A percentile compares a stretch with the other conserved stretches of the same genome.
phyloP scores from a whole-genome alignment of 1,140 invertebrate species.

The Drosophila sechellia region DNA sequence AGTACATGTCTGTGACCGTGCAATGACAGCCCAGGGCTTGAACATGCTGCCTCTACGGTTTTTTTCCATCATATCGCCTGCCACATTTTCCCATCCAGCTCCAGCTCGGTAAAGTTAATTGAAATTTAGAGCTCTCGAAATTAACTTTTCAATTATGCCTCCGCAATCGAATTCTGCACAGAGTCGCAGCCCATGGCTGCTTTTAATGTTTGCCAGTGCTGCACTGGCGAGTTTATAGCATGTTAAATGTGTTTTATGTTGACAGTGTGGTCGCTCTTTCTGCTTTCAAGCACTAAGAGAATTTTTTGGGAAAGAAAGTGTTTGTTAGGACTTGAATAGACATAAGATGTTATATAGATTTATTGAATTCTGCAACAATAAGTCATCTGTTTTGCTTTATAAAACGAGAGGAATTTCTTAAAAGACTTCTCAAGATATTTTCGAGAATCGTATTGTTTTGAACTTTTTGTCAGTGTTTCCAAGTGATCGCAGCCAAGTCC shows the following conservation, averaged over 20 bases:
- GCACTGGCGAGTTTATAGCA: constrained; percentile 54
- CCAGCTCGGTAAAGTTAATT: constrained; percentile 25
- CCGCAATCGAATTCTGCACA: constrained; percentile 18
- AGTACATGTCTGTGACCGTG: not conserved
- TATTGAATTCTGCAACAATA: too few relatives aligned
- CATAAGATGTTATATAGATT: too few relatives aligned
- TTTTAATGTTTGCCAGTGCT: constrained; percentile 49
- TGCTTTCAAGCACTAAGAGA: constrained; percentile 2
- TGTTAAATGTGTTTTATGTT: constrained; percentile 70
- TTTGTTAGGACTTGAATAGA: too few relatives aligned
- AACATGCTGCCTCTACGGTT: not conserved
- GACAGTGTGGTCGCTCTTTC: constrained; percentile 39
- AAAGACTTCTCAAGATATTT: too few relatives aligned
- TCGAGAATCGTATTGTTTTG: too few relatives aligned
- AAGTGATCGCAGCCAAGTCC: constrained; percentile 62
- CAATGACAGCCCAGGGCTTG: not conserved
- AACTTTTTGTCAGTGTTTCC: constrained; percentile 3
- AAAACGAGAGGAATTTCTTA: too few relatives aligned
- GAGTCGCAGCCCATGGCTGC: constrained; percentile 21
- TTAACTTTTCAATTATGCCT: constrained; percentile 51
- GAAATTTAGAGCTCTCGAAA: constrained; percentile 50
- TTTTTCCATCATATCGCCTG: constrained; percentile 14
- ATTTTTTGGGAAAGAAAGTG: not conserved
- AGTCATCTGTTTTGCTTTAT: too few relatives aligned
- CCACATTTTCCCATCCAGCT: not conserved